Evolutionary conservation across 2,113 vertebrate species (phyloP).

Genomic region (Pampusana beccarii): DNA sequence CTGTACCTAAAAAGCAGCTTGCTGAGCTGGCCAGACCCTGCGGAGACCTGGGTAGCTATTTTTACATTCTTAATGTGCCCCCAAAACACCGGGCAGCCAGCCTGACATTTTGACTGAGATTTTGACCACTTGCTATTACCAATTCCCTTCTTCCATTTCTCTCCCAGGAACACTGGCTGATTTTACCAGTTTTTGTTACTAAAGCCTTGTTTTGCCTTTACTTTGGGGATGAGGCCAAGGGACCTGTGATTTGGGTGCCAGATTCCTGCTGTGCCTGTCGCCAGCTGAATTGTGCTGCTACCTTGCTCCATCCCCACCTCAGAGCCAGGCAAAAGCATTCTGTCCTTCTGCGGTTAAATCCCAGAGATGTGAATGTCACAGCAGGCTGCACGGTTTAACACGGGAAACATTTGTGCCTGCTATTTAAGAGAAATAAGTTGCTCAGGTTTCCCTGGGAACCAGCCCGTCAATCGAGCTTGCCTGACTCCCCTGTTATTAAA

Average conservation of each 20-base stretch:
- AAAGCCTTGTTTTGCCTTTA: not conserved
- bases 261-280: not conserved
- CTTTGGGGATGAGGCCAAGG: not conserved
- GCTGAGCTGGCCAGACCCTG: not conserved
- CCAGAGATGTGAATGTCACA: conserved; percentile 37
- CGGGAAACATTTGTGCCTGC: conserved; percentile 37
- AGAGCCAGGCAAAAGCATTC: not conserved
- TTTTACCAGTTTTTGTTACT: not conserved
- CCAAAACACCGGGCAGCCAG: not conserved
- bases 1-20: not conserved
- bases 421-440: conserved; percentile 56
- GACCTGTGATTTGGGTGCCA: not conserved
- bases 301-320: conserved; percentile 16
- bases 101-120: not conserved
- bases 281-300: not conserved
- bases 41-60: not conserved
- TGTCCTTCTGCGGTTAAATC: conserved; percentile 8
- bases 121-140: not conserved
- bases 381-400: conserved; percentile 35
- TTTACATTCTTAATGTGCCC: not conserved
- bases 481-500: conserved; percentile 38
- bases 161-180: not conserved
- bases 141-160: not conserved
- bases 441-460: conserved; percentile 66
- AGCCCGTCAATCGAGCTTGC: not conserved